Evolutionary conservation across 2,888 invertebrate species (phyloP).

Genomic region (Myathropa florea): DNA sequence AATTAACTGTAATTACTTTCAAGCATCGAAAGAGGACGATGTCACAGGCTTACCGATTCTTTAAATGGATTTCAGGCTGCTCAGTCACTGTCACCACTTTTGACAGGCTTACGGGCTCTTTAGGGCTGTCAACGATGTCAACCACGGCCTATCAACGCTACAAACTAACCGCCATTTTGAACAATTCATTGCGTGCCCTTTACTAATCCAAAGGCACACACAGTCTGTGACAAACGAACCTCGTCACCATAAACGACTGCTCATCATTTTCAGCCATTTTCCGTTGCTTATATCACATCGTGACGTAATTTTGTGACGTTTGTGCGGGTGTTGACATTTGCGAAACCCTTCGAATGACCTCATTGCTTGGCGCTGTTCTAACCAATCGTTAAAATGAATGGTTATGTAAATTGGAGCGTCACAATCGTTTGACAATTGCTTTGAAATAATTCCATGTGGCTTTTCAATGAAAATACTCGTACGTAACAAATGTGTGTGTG

Average conservation of each 20-base stretch:
- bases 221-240: background rate
- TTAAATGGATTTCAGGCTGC: no score
- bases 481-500: background rate
- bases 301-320: background rate
- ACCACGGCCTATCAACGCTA: no score
- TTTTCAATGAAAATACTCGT: background rate
- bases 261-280: background rate
- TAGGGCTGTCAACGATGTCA: no score
- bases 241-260: background rate
- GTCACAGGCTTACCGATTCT: no score
- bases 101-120: no score
- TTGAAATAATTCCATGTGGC: background rate
- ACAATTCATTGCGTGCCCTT: no score
- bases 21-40: no score
- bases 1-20: no score
- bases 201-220: no score
- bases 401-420: background rate
- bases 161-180: no score
- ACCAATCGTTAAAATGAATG: background rate
- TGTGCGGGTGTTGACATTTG: background rate
- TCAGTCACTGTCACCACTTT: no score
- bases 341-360: background rate
- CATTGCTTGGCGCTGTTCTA: background rate
- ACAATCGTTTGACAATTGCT: background rate
- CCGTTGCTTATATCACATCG: background rate